These are phyloP conservation scores for Strongylocentrotus purpuratus DNA, from an alignment of 35 echinoderm and acorn worm genomes.

Conservation along the genomic window DNA sequence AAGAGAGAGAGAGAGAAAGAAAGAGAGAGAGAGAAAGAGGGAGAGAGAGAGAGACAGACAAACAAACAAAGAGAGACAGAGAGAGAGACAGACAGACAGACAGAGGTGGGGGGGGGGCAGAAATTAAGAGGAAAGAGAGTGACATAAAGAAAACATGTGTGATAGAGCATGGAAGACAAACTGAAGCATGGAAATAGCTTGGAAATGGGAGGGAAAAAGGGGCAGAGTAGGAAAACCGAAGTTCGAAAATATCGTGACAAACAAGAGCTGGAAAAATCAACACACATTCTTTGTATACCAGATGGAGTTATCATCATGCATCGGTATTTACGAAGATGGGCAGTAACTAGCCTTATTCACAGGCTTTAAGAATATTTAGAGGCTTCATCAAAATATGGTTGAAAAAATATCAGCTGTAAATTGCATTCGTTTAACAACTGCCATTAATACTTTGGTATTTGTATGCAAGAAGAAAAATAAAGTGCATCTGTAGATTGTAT, in stretches of 20 bases:
- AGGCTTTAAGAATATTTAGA: background rate
- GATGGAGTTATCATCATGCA: conserved; percentile 43
- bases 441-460: background rate
- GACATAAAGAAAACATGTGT: background rate
- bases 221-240: background rate
- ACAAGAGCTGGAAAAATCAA: conserved; percentile 46
- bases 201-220: background rate
- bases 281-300: conserved; percentile 21
- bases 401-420: no score
- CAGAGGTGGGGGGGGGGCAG: background rate
- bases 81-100: no score
- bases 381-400: no score
- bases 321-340: conserved; percentile 28
- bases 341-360: conserved; percentile 3
- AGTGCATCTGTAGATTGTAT: no score
- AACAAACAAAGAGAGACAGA: no score
- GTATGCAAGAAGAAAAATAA: background rate
- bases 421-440: no score
- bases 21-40: no score
- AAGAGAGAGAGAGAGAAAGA: background rate
- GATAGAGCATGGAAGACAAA: conserved; percentile 3
- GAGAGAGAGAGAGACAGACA: no score
- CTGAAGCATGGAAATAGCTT: background rate
- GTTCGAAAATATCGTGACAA: conserved; percentile 36
- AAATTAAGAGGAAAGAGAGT: background rate